phyloP scores from a whole-genome alignment of 2,113 vertebrate genomes.

The Eira barbara region DNA sequence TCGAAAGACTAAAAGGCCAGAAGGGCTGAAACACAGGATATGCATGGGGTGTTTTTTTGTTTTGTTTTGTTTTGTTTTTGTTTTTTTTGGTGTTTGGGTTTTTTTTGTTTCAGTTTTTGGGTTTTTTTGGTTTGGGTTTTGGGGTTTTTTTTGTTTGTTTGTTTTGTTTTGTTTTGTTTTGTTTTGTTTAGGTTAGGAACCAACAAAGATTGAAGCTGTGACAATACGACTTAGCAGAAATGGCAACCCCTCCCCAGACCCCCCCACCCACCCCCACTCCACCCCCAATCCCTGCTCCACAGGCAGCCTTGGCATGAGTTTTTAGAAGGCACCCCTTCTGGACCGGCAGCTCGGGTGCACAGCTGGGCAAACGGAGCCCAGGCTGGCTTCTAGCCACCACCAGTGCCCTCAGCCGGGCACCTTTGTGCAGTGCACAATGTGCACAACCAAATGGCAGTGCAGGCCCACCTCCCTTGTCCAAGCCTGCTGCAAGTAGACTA shows the following conservation, averaged over 20 bases:
- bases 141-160: too few relatives aligned
- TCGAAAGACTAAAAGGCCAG: background rate
- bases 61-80: too few relatives aligned
- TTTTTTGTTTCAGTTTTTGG: too few relatives aligned
- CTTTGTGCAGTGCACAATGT: background rate
- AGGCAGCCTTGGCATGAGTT: accelerated
- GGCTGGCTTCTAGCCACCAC: background rate
- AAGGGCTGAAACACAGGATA: background rate
- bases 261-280: accelerated
- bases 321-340: background rate
- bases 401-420: background rate
- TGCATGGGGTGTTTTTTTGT: too few relatives aligned
- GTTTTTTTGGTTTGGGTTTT: too few relatives aligned
- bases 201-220: background rate
- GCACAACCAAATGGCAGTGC: accelerated
- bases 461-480: background rate
- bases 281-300: background rate
- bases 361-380: background rate
- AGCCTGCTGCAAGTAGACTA: background rate
- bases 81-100: too few relatives aligned
- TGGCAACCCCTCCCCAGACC: too few relatives aligned
- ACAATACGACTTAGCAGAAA: background rate
- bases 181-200: background rate
- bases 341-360: background rate
- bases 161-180: too few relatives aligned